phyloP scores from a whole-genome alignment of 2,113 vertebrate genomes.

The Centropristis striata region DNA sequence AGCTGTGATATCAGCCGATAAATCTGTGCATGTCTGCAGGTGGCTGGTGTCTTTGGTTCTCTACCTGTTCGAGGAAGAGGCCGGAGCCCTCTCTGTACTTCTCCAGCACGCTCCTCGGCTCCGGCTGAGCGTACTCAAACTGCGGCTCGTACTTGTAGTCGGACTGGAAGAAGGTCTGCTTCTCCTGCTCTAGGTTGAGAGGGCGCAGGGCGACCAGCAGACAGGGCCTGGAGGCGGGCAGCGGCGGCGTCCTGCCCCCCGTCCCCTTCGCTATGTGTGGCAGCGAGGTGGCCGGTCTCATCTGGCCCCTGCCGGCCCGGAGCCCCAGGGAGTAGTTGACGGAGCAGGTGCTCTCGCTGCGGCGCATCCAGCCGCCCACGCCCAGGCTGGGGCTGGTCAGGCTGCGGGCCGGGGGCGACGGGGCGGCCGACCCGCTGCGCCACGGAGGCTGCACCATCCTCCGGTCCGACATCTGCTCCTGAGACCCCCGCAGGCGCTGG shows the following conservation, averaged over 20 bases:
- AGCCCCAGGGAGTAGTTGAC: constrained; percentile 76
- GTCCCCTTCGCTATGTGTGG: constrained; percentile 89
- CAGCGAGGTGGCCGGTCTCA: constrained; percentile 90
- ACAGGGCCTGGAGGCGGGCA: constrained; percentile 83
- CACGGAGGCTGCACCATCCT: constrained; percentile 80
- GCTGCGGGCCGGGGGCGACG: constrained; percentile 79
- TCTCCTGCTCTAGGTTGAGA: constrained; percentile 90
- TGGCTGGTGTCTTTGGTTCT: background rate
- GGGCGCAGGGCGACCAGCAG: constrained; percentile 93
- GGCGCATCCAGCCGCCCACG: constrained; percentile 83
- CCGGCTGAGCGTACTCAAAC: constrained; percentile 91
- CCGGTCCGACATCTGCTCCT: constrained; percentile 53
- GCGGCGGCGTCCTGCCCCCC: constrained; percentile 25
- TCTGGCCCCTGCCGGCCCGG: constrained; percentile 59
- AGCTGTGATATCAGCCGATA: no score
- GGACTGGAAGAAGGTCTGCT: constrained; percentile 90
- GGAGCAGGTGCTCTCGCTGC: constrained; percentile 86
- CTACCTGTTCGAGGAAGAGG: constrained; percentile 94
- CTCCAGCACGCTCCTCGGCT: constrained; percentile 89
- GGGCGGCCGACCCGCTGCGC: constrained; percentile 74
- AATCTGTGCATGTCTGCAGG: background rate
- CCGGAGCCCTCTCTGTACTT: constrained; percentile 92
- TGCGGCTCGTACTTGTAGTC: constrained; percentile 93
- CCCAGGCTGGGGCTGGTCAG: constrained; percentile 81
- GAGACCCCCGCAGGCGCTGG: constrained; percentile 58